phyloP scores from a whole-genome alignment of 2,888 invertebrate genomes.

The Athalia circularis region DNA sequence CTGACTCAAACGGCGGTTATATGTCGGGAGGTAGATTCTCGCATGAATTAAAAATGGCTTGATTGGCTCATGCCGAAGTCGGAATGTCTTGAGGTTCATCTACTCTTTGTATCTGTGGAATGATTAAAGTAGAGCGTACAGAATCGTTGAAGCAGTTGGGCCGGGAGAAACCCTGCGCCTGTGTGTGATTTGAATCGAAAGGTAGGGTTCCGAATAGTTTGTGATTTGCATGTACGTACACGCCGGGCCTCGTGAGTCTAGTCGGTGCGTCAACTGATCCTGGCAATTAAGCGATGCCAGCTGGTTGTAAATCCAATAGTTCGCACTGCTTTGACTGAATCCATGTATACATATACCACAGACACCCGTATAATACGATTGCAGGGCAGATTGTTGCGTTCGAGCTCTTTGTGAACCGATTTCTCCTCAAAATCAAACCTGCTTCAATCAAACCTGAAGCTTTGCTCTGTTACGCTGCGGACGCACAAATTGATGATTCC shows the following conservation, averaged over 20 bases:
- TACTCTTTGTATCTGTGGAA: too few relatives aligned
- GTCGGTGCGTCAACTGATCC: constrained; percentile 5
- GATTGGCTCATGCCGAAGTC: too few relatives aligned
- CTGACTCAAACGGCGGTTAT: too few relatives aligned
- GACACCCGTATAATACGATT: not conserved
- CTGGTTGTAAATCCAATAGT: constrained; percentile 7
- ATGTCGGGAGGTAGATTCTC: too few relatives aligned
- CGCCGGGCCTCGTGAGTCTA: not conserved
- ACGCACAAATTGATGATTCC: not conserved
- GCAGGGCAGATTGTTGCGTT: constrained; percentile 7
- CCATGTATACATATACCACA: not conserved
- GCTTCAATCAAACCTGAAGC: not conserved
- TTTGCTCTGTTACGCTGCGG: not conserved
- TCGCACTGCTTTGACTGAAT: constrained; percentile 6
- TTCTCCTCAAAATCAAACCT: not conserved
- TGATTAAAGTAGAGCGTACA: too few relatives aligned
- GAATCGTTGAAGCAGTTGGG: too few relatives aligned
- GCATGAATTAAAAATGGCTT: too few relatives aligned
- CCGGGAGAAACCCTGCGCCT: too few relatives aligned
- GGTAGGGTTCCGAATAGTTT: not conserved
- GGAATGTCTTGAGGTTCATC: too few relatives aligned
- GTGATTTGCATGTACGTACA: not conserved
- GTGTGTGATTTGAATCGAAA: too few relatives aligned
- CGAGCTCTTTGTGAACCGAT: constrained; percentile 2
- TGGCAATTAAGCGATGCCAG: constrained; percentile 18